Percentiles rank a stretch among this genome's conserved stretches.
Evolutionary conservation across 2,113 vertebrate genomes (phyloP).

Genomic region (Gymnarchus niloticus): DNA sequence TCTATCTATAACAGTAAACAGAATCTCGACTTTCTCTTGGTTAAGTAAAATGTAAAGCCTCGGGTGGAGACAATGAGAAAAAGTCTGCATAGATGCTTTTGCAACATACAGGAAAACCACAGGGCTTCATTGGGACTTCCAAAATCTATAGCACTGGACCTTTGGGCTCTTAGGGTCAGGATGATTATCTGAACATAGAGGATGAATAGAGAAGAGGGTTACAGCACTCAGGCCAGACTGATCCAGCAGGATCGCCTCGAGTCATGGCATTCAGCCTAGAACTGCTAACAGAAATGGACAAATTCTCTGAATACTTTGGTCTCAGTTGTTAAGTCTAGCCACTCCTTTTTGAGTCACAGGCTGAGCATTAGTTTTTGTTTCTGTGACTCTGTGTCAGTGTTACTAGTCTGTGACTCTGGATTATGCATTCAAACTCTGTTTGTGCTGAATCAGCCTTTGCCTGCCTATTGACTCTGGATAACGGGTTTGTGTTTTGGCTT

Average conservation of each 20-base stretch:
- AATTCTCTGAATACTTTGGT: background rate
- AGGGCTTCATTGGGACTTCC: background rate
- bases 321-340: no score
- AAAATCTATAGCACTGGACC: background rate
- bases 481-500: no score
- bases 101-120: background rate
- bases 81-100: background rate
- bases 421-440: no score
- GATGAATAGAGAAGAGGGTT: background rate
- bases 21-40: background rate
- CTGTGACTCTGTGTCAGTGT: no score
- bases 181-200: background rate
- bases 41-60: background rate
- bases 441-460: no score
- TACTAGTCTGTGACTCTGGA: no score
- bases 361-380: no score
- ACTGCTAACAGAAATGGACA: background rate
- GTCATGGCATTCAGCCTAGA: background rate
- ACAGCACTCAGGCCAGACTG: background rate
- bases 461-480: no score
- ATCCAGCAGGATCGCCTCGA: background rate
- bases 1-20: background rate
- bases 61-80: background rate
- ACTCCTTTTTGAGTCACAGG: no score
- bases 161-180: background rate